Evolutionary conservation across 2,888 invertebrate genomes (phyloP).

Genomic region (Entomobrya multifasciata): DNA sequence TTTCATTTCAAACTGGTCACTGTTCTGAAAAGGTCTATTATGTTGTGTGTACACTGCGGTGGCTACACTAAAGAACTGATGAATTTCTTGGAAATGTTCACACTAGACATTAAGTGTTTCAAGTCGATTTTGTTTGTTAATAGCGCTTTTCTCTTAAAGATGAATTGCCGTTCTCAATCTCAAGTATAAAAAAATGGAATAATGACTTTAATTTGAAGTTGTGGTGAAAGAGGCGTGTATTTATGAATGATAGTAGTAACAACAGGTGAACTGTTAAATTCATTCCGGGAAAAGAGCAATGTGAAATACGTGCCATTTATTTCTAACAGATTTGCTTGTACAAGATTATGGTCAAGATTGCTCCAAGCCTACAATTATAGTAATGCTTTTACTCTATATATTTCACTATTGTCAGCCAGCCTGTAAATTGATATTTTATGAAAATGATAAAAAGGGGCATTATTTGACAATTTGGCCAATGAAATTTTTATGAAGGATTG

Average conservation of each 20-base stretch:
- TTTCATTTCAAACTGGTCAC: background rate
- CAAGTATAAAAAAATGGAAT: too few species aligned
- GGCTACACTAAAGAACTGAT: slow-evolving; percentile 33
- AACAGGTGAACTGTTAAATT: slow-evolving; percentile 57
- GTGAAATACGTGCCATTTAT: slow-evolving; percentile 6
- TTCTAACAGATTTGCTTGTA: too few species aligned
- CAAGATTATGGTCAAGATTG: too few species aligned
- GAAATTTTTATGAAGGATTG: too few species aligned
- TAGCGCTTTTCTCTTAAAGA: background rate
- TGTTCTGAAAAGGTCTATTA: too few species aligned
- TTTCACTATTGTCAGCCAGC: too few species aligned
- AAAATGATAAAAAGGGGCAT: too few species aligned
- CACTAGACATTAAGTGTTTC: background rate
- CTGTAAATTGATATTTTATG: too few species aligned
- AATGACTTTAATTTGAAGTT: background rate
- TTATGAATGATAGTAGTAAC: slow-evolving; percentile 1
- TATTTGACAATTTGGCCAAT: too few species aligned
- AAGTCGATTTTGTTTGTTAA: slow-evolving; percentile 7
- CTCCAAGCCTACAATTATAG: too few species aligned
- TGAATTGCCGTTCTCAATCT: background rate
- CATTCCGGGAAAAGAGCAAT: slow-evolving; percentile 11
- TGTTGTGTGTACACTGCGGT: too few species aligned
- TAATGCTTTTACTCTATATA: too few species aligned
- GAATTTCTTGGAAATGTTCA: slow-evolving; percentile 39
- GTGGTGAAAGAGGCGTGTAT: background rate